Evolutionary conservation across 1,140 invertebrate genomes (phyloP), one percentile per base, ranked within the genome.

Genomic region (Pentalonia nigronervosa): DNA sequence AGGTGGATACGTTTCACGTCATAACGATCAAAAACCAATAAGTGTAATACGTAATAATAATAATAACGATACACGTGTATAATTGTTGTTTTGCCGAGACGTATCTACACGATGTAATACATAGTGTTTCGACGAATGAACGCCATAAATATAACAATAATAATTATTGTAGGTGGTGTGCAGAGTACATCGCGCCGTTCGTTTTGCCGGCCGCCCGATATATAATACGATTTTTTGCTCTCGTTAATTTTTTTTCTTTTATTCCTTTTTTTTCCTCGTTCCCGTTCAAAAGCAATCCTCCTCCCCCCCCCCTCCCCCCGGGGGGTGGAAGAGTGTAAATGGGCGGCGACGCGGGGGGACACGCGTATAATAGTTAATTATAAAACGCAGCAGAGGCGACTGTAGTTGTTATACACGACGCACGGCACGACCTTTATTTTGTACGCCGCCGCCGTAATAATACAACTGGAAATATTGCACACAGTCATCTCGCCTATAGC

Each of bases 391-490:
- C 83, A 45, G 23, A 25, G 41, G 83, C 36, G 20, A 76, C n/a
- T 76, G 41, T 41, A 41, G 41, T 41, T 2, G 41, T 41, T 41
- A 41, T 41, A n/a, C 60, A 76, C 30, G 17, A 67, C 60, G 60
- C 60, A 76, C 60, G 60, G 60, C 60, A 76, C 60, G 83, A 84
- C 83, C 83, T 84, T 84, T 41, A 41, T 41, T 84, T 45, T 45
- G 36, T 84, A 11, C 9, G 36, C 76, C 36, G 8, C 41, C 9
- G 36, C 76, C 36, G 8, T 83, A 76, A 83, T 83, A 83, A 83
- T 83, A 83, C 76, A 23, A 83, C n/a, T 83, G 76, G 76, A 83
- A 76, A 76, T 83, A 84, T 45, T 45, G 25, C 23, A 84, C 83
- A 84, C 36, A 9, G 83, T 84, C 83, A 23, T 41, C 23, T 41